These are phyloP conservation scores for Rhinichthys osculus DNA, from an alignment of 2,797 vertebrate genomes.

Conservation along the genomic window DNA sequence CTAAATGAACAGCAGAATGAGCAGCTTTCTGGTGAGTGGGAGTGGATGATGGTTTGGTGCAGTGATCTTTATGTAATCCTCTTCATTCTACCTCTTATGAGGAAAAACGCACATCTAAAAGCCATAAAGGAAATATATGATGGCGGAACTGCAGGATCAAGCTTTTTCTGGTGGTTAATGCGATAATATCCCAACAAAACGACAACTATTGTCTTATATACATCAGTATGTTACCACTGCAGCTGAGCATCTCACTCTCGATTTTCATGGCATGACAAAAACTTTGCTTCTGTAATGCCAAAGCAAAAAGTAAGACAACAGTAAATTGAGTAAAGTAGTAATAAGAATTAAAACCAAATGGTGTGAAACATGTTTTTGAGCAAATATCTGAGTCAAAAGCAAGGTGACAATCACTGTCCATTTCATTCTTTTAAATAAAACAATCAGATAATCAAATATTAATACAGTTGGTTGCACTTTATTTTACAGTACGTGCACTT, in stretches of 20 bases:
- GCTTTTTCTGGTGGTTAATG: conserved; percentile 36
- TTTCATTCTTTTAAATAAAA: not conserved
- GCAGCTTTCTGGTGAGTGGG: not conserved
- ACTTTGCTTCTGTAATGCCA: not conserved
- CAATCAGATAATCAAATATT: not conserved
- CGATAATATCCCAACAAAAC: not conserved
- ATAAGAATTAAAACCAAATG: not conserved
- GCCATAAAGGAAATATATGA: conserved; percentile 16
- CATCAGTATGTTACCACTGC: not conserved
- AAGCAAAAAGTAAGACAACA: not conserved
- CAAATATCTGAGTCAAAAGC: not conserved
- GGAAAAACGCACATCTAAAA: conserved; percentile 46
- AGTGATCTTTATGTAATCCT: conserved; percentile 37
- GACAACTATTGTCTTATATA: not conserved
- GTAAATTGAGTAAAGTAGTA: not conserved
- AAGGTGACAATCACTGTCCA: not conserved
- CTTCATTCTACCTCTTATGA: conserved; percentile 13
- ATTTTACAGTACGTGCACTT: no score
- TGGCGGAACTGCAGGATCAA: conserved; percentile 44
- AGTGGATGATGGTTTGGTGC: conserved; percentile 28
- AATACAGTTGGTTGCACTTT: no score
- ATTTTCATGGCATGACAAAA: not conserved
- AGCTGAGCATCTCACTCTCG: not conserved
- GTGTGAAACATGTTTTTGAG: no score
- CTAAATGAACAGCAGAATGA: conserved; percentile 31